Evolutionary conservation across 2,888 invertebrate genomes (phyloP).

Genomic region (Mesorhabditis belari): DNA sequence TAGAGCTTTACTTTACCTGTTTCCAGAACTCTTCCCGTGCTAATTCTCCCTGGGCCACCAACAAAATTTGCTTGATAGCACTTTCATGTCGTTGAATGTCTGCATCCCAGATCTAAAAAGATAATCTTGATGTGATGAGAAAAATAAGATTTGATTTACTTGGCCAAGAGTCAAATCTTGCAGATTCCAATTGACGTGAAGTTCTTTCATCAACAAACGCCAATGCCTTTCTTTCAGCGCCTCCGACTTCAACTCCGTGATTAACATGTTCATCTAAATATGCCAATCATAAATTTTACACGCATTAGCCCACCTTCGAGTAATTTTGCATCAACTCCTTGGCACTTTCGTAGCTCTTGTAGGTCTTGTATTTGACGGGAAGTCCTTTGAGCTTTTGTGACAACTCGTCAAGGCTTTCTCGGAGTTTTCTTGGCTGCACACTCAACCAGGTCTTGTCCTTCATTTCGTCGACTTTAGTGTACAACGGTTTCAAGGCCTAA

Average conservation of each 20-base stretch:
- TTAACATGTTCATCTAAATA: slow-evolving; percentile 76
- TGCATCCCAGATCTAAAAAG: slow-evolving; percentile 84
- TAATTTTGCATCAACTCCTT: slow-evolving; percentile 89
- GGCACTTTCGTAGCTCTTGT: slow-evolving; percentile 94
- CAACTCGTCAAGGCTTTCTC: slow-evolving; percentile 88
- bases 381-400: slow-evolving; percentile 79
- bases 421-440: slow-evolving; percentile 91
- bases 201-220: slow-evolving; percentile 89
- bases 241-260: slow-evolving; percentile 95
- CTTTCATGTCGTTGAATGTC: slow-evolving; percentile 88
- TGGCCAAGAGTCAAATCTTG: slow-evolving; percentile 70
- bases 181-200: slow-evolving; percentile 89
- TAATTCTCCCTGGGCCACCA: slow-evolving; percentile 98
- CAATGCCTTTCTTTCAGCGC: slow-evolving; percentile 98
- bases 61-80: slow-evolving; percentile 86
- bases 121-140: background rate
- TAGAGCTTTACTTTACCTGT: too few species aligned
- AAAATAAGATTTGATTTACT: too few species aligned
- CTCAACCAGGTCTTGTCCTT: slow-evolving; percentile 96
- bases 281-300: background rate
- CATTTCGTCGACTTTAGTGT: slow-evolving; percentile 80
- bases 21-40: slow-evolving; percentile 97
- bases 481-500: slow-evolving; percentile 81
- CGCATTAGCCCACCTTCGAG: slow-evolving; percentile 68
- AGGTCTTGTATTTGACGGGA: slow-evolving; percentile 86